Evolutionary conservation across 2,797 vertebrate species (phyloP), one percentile per base, ranked within the genome.

Genomic region (Artibeus lituratus): DNA sequence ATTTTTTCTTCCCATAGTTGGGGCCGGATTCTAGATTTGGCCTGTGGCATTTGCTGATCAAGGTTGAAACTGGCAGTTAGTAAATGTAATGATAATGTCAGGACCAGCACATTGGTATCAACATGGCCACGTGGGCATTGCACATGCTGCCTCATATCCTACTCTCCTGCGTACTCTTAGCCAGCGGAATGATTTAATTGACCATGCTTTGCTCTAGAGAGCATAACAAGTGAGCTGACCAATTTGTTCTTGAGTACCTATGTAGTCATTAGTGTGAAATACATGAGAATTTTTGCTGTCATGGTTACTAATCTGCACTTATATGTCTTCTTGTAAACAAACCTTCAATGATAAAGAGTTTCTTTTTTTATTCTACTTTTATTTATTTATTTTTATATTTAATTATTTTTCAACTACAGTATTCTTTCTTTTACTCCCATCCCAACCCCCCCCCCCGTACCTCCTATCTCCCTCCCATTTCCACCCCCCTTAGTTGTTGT

Each of bases 291-390:
- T 86, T 80, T 95, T 72, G n/a, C 7, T 87, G 3, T 59, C 55
- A 15, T 39, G 24, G 51, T 4, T 90, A 42, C 51, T 80, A 15
- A 53, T 77, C 21, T 39, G 15, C 12, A 55, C 70, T 94, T 86
- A 57, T 51, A 42, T 87, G 7, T 94, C 37, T 90, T 91, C 35
- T 91, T 80, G 57, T 80, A 32, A 76, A 83, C 62, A 95, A 92
- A 15, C 21, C n/a, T 11, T 84, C 16, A 44, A 7, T 55, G 12
- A 69, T 44, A 81, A 80, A 96, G 51, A 47, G 39, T 77, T 67
- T 81, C 69, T 9, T n/a, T n/a, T n/a, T n/a, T n/a, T n/a, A n/a
- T n/a, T n/a, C n/a, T n/a, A n/a, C n/a, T n/a, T n/a, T n/a, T n/a
- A n/a, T n/a, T n/a, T n/a, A n/a, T n/a, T n/a, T n/a, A n/a, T n/a